Evolutionary conservation across 2,113 vertebrate species (phyloP).

Genomic region (Melanostigma gelatinosum): DNA sequence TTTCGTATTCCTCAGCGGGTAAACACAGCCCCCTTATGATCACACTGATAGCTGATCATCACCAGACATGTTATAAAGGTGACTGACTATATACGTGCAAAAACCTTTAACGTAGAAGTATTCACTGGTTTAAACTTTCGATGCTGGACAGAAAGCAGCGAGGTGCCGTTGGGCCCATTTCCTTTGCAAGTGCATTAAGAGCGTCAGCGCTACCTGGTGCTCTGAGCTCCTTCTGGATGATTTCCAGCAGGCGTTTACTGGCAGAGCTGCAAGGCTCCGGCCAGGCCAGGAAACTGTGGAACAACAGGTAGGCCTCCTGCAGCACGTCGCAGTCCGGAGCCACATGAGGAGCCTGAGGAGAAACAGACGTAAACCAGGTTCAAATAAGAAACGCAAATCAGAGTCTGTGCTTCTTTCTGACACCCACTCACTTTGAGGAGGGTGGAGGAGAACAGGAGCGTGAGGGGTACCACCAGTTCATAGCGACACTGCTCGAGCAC

Average conservation of each 20-base stretch:
- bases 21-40: slow-evolving; percentile 23
- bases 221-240: slow-evolving; percentile 89
- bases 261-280: slow-evolving; percentile 91
- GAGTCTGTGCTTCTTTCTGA: neutral
- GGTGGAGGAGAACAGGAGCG: slow-evolving; percentile 90
- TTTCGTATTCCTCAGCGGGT: neutral
- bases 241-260: slow-evolving; percentile 85
- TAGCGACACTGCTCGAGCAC: slow-evolving; percentile 89
- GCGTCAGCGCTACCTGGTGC: slow-evolving; percentile 85
- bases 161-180: neutral
- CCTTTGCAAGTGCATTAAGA: neutral
- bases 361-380: neutral
- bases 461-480: slow-evolving; percentile 88
- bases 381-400: neutral
- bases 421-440: slow-evolving; percentile 87
- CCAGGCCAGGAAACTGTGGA: slow-evolving; percentile 92
- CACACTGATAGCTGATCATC: slow-evolving; percentile 12
- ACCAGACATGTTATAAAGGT: neutral
- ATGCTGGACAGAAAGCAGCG: neutral
- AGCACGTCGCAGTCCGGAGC: slow-evolving; percentile 84
- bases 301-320: slow-evolving; percentile 85
- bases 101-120: neutral
- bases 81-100: neutral
- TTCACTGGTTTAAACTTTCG: neutral
- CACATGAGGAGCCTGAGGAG: slow-evolving; percentile 86